Evolutionary conservation across 2,113 vertebrate genomes (phyloP), one percentile per base, ranked within the genome.

Genomic region (Scatophagus argus): DNA sequence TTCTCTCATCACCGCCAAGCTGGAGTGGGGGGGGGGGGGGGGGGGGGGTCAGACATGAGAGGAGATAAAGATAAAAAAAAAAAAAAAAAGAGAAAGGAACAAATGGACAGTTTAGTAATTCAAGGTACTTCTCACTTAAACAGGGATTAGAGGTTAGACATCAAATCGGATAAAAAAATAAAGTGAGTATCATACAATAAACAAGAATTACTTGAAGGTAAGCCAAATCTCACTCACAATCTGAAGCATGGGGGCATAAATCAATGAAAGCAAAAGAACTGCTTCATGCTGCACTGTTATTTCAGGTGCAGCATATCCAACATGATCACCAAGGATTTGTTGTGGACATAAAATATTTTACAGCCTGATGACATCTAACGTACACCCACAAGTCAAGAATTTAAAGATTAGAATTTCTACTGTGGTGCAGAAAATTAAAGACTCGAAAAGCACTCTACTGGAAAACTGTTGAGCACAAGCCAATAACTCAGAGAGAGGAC

Each of bases 1-100:
- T 92, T 84, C 96, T 96, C 89, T 99, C 98, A 75, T 99, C 98
- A 65, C 96, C 94, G 4, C 96, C 95, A 74, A 96, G 94, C 98
- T 99, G 29, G 34, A 82, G 21, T 19, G 59, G 39, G 1, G 43
- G 8, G 46, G 27, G 63, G n/a, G 5, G 14, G 43, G 29, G 32
- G 54, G 46, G 41, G 41, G 2, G 41, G 51, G 2, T n/a, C n/a
- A 16, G 44, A 68, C 36, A 59, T 7, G 12, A 29, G 25, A 44
- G 13, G 60, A 67, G 32, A 76, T 54, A 11, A 29, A 41, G 29
- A 81, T 29, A 34, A 49, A 60, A 29, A 52, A 31, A 49, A 16
- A 49, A 36, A 44, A 12, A 34, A 49, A 60, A 29, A 52, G 38
- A 49, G 21, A 49, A 36, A 44, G 14, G 6, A 36, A 34, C 62